phyloP scores from a whole-genome alignment of 92 coral and sea anemone species.

The Umimayanthus chanpuru region DNA sequence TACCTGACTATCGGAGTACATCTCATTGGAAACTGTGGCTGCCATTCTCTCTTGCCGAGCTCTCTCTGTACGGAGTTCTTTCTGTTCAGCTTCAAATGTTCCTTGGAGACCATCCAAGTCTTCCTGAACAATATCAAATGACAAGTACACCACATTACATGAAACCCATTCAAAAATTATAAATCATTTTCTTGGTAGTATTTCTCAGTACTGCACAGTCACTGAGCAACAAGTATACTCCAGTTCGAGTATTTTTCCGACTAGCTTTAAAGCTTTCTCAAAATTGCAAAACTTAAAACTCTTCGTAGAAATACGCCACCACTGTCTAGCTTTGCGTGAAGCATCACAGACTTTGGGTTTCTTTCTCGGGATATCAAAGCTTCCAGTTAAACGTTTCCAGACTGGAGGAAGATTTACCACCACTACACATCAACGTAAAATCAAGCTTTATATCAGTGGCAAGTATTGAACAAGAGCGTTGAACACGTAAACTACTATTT shows the following conservation, averaged over 20 bases:
- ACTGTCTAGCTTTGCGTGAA: too few relatives aligned
- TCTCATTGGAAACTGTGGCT: constrained; percentile 91
- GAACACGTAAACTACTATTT: too few relatives aligned
- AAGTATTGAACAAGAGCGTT: too few relatives aligned
- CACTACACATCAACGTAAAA: too few relatives aligned
- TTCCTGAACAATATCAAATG: constrained; percentile 55
- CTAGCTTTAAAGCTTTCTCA: background rate
- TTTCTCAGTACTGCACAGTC: background rate
- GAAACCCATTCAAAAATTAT: background rate
- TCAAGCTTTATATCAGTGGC: too few relatives aligned
- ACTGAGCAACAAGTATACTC: background rate
- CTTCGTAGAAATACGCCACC: too few relatives aligned
- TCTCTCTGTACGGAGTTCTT: constrained; percentile 68
- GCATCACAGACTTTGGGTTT: too few relatives aligned
- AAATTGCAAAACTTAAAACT: too few relatives aligned
- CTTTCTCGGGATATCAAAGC: too few relatives aligned
- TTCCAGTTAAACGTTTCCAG: too few relatives aligned
- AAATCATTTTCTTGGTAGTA: background rate
- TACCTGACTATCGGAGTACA: constrained; percentile 95
- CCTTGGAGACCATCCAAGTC: constrained; percentile 78
- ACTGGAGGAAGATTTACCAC: too few relatives aligned
- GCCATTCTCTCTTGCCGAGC: constrained; percentile 91
- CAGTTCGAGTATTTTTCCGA: background rate
- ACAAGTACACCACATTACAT: background rate
- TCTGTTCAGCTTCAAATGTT: constrained; percentile 77